Evolutionary conservation across 2,888 invertebrate species (phyloP), one percentile per base, ranked within the genome.

Genomic region (Anagyrus pseudococci): DNA sequence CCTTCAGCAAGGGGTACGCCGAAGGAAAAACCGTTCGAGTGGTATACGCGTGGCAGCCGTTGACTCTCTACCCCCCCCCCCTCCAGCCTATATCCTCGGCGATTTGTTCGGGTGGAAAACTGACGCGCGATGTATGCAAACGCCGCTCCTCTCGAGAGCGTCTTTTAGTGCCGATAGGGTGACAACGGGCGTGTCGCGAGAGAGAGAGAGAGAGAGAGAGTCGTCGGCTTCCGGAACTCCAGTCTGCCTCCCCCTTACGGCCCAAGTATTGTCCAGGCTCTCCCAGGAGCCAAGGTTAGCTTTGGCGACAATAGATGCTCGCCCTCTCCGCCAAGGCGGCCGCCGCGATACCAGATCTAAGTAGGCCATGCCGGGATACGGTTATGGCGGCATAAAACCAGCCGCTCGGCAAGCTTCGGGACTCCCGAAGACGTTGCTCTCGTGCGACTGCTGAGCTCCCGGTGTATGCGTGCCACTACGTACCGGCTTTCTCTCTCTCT

Each of bases 361-460:
- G 81, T 80, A 78, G 80, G 80, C 79, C 77, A 80, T 81, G 75
- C 76, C 72, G 71, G 68, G 77, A 78, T 78, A 80, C 72, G 80
- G 79, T 81, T 80, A 81, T 80, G 73, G 78, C 73, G 70, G 71
- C 78, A 81, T 81, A 81, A 81, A 80, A 80, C 76, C 77, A 64
- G 56, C 60, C 54, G 62, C 65, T 13, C 33, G 17, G n/a, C 29
- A 7, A 4, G 4, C 29, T 10, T 29, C 29, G 29, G 10, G 29
- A 29, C 29, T 4, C 29, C 20, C 52, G 69, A 68, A 67, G 66
- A 46, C 19, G 4, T n/a, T n/a, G n/a, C n/a, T n/a, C n/a, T n/a
- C n/a, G n/a, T n/a, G n/a, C n/a, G n/a, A n/a, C n/a, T n/a, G n/a
- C n/a, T n/a, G n/a, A n/a, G n/a, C n/a, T n/a, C n/a, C n/a, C n/a